phyloP scores from a whole-genome alignment of 2,797 vertebrate genomes.

The Manis pentadactyla region DNA sequence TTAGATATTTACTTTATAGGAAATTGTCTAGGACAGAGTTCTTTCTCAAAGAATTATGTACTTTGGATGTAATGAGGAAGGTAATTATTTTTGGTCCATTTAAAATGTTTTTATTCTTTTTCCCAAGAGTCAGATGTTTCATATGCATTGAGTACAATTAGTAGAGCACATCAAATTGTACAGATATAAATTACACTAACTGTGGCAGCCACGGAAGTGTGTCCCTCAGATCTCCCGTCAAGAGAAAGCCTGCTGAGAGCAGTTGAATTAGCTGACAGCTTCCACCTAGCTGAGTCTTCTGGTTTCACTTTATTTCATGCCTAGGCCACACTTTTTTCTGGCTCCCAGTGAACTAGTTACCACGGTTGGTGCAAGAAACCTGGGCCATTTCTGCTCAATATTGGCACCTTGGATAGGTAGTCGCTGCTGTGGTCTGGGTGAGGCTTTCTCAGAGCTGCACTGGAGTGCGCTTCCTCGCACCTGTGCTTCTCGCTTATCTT shows the following conservation, averaged over 20 bases:
- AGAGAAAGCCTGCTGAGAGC: background rate
- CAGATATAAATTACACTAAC: background rate
- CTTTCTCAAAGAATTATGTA: background rate
- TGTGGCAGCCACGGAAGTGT: background rate
- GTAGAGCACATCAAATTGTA: background rate
- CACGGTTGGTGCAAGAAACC: fast-evolving
- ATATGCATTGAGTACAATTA: background rate
- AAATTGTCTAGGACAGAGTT: background rate
- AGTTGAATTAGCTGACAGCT: background rate
- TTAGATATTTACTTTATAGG: background rate
- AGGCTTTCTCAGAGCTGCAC: background rate
- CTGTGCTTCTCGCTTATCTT: fast-evolving
- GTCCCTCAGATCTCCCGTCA: background rate
- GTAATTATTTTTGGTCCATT: background rate
- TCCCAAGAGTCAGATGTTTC: background rate
- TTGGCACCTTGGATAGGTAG: background rate
- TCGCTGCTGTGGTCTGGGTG: background rate
- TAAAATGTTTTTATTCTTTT: background rate
- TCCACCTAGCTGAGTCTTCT: background rate
- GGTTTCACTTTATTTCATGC: fast-evolving
- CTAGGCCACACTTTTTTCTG: background rate
- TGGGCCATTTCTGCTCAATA: background rate
- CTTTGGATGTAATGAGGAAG: background rate
- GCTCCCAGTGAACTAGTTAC: background rate
- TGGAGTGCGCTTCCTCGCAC: background rate